These are phyloP conservation scores for Acanthisitta chloris DNA, from an alignment of 2,113 vertebrate species.

Conservation along the genomic window DNA sequence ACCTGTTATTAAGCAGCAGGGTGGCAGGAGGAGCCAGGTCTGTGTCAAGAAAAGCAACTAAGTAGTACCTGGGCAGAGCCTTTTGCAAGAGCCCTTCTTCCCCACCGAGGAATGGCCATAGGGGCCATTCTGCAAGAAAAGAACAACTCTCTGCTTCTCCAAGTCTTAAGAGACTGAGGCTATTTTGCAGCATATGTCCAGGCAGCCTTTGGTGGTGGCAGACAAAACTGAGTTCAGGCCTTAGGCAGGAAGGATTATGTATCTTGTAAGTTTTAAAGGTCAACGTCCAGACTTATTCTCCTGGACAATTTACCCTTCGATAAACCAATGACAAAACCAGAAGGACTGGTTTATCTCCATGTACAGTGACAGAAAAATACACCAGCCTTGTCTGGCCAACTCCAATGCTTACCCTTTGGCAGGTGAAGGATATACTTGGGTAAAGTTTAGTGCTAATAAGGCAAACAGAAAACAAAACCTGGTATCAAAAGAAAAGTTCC, in stretches of 20 bases:
- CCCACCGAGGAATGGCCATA: neutral
- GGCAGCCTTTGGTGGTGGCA: neutral
- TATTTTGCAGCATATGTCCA: neutral
- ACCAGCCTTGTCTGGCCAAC: neutral
- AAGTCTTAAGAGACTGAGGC: neutral
- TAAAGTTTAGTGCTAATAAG: neutral
- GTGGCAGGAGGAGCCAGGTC: neutral
- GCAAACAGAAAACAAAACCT: neutral
- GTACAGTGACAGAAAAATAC: neutral
- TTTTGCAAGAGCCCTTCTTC: neutral
- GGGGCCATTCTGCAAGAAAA: neutral
- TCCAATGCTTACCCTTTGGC: neutral
- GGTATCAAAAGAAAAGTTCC: neutral
- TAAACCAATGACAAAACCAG: neutral
- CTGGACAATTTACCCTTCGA: neutral
- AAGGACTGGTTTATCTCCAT: neutral
- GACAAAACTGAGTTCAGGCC: neutral
- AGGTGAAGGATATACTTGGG: neutral
- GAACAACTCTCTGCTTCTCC: neutral
- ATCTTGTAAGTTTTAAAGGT: conserved; percentile 15
- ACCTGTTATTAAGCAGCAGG: neutral
- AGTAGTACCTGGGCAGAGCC: neutral
- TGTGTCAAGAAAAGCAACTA: neutral
- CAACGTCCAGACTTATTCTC: neutral
- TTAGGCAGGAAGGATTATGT: neutral